Base-by-base conservation (phyloP, 2,113 vertebrate genomes). In the Grus americana region DNA sequence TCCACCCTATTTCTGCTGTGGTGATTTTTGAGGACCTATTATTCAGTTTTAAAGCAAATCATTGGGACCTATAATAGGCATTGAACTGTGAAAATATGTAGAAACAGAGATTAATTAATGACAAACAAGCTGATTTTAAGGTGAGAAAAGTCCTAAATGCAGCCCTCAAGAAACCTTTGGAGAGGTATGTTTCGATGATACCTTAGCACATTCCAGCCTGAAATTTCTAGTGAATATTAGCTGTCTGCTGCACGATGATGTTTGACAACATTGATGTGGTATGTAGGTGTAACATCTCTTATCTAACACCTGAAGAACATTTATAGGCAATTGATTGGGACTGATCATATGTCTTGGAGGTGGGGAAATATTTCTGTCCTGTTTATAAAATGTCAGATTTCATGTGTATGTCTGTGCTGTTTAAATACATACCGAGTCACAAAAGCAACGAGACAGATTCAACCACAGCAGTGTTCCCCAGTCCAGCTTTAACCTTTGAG, bases 381-480 rank as follows among this genome's bases (percentile, higher is more conserved):
- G 22, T 17, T 52, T 59, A 34, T 19, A 62, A 72, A 88, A 68
- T 0, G 4, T 32, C 21, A 19, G 36, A 23, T 57, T 72, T 66
- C 24, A 18, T 13, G 6, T 38, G 15, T 55, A 8, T 63, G 32
- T 22, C 49, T 9, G 9, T 19, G 2, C 2, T 34, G 10, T 15
- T 58, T 10, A 16, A 71, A 30, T 23, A 22, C 1, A 7, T 47
- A 42, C 49, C 16, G 47, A 79, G 32, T 19, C 66, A 72, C 32
- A 20, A 21, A 63, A 79, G 42, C 11, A 12, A 50, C 3, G 44
- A 71, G n/a, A 13, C 27, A 34, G 9, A 23, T 42, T 47, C 52
- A 55, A 24, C 5, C 17, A 30, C 68, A 49, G 11, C 46, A 5
- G 8, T 0, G 1, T 61, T 44, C 5, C 24, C 2, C 2, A 72